These are phyloP conservation scores for Channa argus DNA, from an alignment of 2,113 vertebrate species.

Conservation along the genomic window DNA sequence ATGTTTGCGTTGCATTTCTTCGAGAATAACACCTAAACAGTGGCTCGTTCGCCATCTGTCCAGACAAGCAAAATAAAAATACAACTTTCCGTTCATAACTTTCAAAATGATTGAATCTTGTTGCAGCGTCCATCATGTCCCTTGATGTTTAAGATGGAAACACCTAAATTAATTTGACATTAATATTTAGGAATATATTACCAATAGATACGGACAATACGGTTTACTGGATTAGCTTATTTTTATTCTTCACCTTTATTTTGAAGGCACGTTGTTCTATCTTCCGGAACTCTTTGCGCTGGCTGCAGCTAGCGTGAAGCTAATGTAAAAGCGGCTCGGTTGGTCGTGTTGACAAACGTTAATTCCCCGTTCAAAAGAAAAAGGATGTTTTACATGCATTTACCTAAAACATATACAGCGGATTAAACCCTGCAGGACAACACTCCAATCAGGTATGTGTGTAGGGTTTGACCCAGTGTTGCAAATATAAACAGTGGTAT, in stretches of 20 bases:
- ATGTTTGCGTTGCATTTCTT: neutral
- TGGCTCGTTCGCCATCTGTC: neutral
- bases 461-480: neutral
- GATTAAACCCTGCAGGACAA: neutral
- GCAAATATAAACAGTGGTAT: constrained; percentile 23
- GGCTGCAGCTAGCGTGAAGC: constrained; percentile 30
- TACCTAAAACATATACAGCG: neutral
- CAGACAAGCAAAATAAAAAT: neutral
- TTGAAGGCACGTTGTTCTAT: neutral
- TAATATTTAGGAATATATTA: no score
- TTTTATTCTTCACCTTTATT: constrained; percentile 33
- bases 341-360: constrained; percentile 17
- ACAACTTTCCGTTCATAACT: neutral
- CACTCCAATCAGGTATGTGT: constrained; percentile 28
- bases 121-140: neutral
- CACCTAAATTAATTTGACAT: no score
- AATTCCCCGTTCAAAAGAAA: neutral
- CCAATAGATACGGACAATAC: no score
- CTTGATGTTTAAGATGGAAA: neutral
- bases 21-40: constrained; percentile 28
- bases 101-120: constrained; percentile 17
- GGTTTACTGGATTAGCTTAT: no score
- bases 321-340: constrained; percentile 34
- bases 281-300: constrained; percentile 28
- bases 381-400: neutral